phyloP scores from a whole-genome alignment of 2,113 vertebrate species.

The Mustela nigripes region DNA sequence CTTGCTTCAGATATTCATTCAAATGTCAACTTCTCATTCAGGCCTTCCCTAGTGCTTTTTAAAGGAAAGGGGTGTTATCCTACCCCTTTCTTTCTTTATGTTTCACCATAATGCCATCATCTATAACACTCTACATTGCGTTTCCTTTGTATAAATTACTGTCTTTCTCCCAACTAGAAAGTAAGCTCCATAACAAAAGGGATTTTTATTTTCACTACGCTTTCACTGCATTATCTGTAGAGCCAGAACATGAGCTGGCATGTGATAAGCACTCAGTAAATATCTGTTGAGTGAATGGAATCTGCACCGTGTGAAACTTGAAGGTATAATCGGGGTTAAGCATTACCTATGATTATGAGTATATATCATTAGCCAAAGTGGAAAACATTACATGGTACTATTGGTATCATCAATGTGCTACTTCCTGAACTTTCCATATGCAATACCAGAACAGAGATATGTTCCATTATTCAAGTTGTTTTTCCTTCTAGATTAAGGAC shows the following conservation, averaged over 20 bases:
- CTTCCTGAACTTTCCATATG: slow-evolving; percentile 17
- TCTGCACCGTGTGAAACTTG: neutral
- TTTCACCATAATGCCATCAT: neutral
- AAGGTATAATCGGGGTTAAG: neutral
- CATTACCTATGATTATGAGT: neutral
- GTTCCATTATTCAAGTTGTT: neutral
- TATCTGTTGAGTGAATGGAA: neutral
- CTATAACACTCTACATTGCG: neutral
- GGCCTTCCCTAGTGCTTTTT: neutral
- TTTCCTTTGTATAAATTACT: neutral
- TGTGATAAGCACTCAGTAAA: neutral
- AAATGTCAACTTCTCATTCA: slow-evolving; percentile 22
- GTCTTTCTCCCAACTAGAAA: slow-evolving; percentile 22
- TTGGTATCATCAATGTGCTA: neutral
- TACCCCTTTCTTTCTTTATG: neutral
- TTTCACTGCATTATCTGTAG: neutral
- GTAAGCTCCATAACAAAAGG: neutral
- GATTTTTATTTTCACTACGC: slow-evolving; percentile 10
- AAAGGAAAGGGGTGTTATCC: neutral
- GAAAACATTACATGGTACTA: neutral
- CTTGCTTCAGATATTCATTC: slow-evolving; percentile 37
- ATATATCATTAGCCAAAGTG: neutral
- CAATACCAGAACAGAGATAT: neutral
- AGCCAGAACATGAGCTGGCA: neutral
- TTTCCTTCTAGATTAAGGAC: neutral